Evolutionary conservation across 2,797 vertebrate genomes (phyloP), one percentile per base, ranked within the genome.

Genomic region (Scomberomorus guttatus): DNA sequence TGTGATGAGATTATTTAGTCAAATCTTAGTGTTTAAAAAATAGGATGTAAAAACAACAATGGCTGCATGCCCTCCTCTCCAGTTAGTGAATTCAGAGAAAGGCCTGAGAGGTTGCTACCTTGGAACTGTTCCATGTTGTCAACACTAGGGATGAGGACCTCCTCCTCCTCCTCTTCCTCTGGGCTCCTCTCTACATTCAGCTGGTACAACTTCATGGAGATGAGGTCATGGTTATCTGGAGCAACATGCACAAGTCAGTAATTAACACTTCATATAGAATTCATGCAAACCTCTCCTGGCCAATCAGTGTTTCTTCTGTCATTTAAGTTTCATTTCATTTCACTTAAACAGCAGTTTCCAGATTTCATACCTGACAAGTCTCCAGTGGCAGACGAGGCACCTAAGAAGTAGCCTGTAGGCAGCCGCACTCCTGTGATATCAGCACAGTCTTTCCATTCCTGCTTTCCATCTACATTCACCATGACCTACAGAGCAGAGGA

Each of bases 151-250:
- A 97, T 70, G 9, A 93, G 94, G 20, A 97, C 94, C 3, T 96
- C 96, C 32, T 90, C 87, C 20, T 96, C 95, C 80, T 95, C 93
- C 20, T 96, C 96, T 73, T 99, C 97, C 83, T 96, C 95, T 0
- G 87, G 85, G 0, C 87, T 95, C 58, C 93, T 87, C 65, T 96
- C 94, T 20, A 97, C 95, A 0, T 95, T 96, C 86, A 99, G 94
- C 90, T 99, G 96, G 89, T 96, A 99, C 65, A 98, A 56, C 92
- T 98, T 99, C 87, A 99, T 87, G 0, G 98, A 98, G 81, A 99
- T 95, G 86, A 99, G 83, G 83, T 99, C 98, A 1, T 99, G 98
- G 88, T 99, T 98, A 91, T 99, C 98, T 99, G 78, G 10, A 84
- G 55, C 6, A 32, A 63, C 5, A 68, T 0, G 24, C 10, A 64